A percentile compares a stretch with the other conserved stretches of the same genome.
These are phyloP conservation scores for Chrysogorgia sp. DNA, from an alignment of 92 coral and sea anemone genomes.

Conservation along the genomic window DNA sequence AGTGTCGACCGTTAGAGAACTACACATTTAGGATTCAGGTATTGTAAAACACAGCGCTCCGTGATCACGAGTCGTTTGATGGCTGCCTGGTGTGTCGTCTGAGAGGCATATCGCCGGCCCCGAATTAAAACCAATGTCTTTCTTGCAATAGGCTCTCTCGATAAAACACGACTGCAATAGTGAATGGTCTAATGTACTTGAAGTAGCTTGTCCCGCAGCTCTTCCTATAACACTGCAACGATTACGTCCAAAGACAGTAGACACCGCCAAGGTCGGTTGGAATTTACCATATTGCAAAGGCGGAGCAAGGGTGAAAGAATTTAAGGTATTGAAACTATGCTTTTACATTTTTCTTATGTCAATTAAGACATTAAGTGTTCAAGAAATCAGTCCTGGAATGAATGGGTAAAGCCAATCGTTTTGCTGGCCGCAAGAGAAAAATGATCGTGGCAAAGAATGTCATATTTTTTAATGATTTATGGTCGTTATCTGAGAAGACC, in stretches of 20 bases:
- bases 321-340: conserved; percentile 67
- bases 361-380: too few relatives aligned
- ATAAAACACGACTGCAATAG: conserved; percentile 80
- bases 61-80: too few relatives aligned
- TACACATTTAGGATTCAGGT: conserved; percentile 32
- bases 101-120: too few relatives aligned
- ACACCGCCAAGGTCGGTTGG: conserved; percentile 79
- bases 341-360: background rate
- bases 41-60: background rate
- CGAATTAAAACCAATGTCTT: background rate
- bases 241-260: conserved; percentile 64
- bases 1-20: conserved; percentile 11
- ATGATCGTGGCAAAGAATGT: too few relatives aligned
- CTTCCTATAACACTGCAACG: conserved; percentile 63
- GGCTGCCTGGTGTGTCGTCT: too few relatives aligned
- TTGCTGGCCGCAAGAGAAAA: too few relatives aligned
- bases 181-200: conserved; percentile 73
- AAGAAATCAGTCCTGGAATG: too few relatives aligned
- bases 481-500: too few relatives aligned
- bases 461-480: too few relatives aligned
- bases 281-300: conserved; percentile 66
- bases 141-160: conserved; percentile 63
- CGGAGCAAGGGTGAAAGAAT: conserved; percentile 68
- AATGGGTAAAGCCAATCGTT: too few relatives aligned
- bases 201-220: conserved; percentile 81